phyloP scores from a whole-genome alignment of 2,888 invertebrate genomes.

The Crematogaster levior region DNA sequence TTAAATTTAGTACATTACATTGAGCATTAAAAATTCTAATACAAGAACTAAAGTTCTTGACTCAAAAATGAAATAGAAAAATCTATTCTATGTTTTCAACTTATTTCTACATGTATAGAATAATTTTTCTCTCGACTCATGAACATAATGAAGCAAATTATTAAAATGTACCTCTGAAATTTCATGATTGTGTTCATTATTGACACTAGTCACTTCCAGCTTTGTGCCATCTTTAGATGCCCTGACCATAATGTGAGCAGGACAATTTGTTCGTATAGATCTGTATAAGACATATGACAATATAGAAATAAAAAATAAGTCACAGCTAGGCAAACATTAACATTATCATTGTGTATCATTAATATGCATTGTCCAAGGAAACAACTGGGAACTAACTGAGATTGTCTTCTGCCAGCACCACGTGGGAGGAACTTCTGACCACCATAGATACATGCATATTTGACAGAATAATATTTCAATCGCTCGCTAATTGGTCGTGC shows the following conservation, averaged over 20 bases:
- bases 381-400: constrained; percentile 80
- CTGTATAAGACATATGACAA: constrained; percentile 66
- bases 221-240: constrained; percentile 85
- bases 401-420: constrained; percentile 83
- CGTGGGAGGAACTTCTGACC: constrained; percentile 85
- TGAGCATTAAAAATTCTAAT: constrained; percentile 1
- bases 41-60: background rate
- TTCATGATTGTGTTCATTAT: constrained; percentile 86
- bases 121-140: background rate
- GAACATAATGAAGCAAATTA: background rate
- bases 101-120: background rate
- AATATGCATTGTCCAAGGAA: background rate
- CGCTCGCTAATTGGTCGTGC: constrained; percentile 84
- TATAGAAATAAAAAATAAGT: background rate
- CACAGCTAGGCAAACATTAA: background rate
- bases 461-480: constrained; percentile 85
- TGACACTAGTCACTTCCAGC: constrained; percentile 85
- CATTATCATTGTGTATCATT: constrained; percentile 10
- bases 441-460: constrained; percentile 86
- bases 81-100: background rate
- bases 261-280: constrained; percentile 85
- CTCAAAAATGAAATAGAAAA: background rate
- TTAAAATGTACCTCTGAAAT: constrained; percentile 82
- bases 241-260: constrained; percentile 85
- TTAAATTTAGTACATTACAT: too few relatives aligned